Base-by-base conservation (phyloP, 2,113 vertebrate species). In the Diadophis punctatus region DNA sequence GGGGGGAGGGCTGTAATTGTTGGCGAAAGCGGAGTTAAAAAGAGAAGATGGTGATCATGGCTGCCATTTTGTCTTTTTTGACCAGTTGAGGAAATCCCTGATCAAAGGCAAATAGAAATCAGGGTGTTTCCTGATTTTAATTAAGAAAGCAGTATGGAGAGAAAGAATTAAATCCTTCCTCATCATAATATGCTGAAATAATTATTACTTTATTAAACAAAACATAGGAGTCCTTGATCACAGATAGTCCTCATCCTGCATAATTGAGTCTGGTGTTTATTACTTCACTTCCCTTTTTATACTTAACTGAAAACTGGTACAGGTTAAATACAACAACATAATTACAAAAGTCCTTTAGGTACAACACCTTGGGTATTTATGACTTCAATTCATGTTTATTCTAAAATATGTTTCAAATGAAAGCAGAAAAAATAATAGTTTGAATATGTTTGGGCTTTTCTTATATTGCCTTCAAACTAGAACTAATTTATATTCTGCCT, bases 371-470 rank as follows among this genome's bases (percentile, higher is more conserved):
- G 51, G 48, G 23, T 63, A 25, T 46, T 55, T 46, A 88, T 11
- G 8, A 88, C 60, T 88, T 23, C 43, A 58, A 86, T 90, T 53
- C 39, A 12, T 0, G 49, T 14, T 1, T 0, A 51, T 86, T 87
- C 90, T 16, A 25, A 46, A 89, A 87, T 88, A 60, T 0, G 0
- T 88, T 93, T 92, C 91, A 90, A 91, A 14, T 49, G 52, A 90
- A 92, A 25, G 25, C 6, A 90, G 92, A 27, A 92, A 95, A 94
- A 11, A 0, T 48, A 55, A 53, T 87, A 91, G 74, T 92, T 90
- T 34, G 86, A 94, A 92, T 46, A 92, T 84, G 52, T n/a, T 94
- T 86, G 89, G 86, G 91, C 90, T 94, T 93, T 90, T 94, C 85
- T 68, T 89, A 91, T 86, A 87, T 9, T n/a, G 93, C 93, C 87